Evolutionary conservation across 37 sponge, comb jelly and placozoan genomes (phyloP).

Genomic region (Chondrosia reniformis): DNA sequence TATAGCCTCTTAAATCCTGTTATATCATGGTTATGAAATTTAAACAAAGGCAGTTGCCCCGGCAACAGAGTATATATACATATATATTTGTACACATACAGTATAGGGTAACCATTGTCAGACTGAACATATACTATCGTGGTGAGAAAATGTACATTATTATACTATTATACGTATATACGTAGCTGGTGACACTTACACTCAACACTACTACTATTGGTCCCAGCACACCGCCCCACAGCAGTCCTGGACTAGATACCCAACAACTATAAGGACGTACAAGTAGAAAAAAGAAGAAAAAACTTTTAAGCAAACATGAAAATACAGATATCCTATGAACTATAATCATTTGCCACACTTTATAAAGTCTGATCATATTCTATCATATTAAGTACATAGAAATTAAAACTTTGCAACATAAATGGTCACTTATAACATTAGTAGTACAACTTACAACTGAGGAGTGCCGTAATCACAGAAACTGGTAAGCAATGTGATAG

Average conservation of each 20-base stretch:
- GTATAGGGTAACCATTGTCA: too few species aligned
- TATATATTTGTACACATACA: too few species aligned
- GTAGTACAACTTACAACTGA: constrained; percentile 30
- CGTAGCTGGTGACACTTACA: constrained; percentile 30
- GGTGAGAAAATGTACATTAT: too few species aligned
- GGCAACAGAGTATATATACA: too few species aligned
- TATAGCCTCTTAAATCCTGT: too few species aligned
- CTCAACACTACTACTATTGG: constrained; percentile 48
- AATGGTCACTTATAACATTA: background rate
- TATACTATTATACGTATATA: background rate
- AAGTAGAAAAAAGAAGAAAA: background rate
- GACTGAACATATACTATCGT: too few species aligned
- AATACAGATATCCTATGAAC: background rate
- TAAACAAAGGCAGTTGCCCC: too few species aligned
- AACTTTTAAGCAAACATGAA: background rate
- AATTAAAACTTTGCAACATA: background rate
- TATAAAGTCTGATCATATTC: constrained; percentile 58
- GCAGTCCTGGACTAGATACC: constrained; percentile 40
- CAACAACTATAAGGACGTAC: constrained; percentile 36
- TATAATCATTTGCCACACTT: background rate
- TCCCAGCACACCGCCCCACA: constrained; percentile 54
- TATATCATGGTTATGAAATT: too few species aligned
- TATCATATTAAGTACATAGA: constrained; percentile 3
- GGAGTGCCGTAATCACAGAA: constrained; percentile 79
- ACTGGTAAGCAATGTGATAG: constrained; percentile 39